Conservation (phyloP, 2,113 vertebrate genomes). For the Fulmarus glacialis region DNA sequence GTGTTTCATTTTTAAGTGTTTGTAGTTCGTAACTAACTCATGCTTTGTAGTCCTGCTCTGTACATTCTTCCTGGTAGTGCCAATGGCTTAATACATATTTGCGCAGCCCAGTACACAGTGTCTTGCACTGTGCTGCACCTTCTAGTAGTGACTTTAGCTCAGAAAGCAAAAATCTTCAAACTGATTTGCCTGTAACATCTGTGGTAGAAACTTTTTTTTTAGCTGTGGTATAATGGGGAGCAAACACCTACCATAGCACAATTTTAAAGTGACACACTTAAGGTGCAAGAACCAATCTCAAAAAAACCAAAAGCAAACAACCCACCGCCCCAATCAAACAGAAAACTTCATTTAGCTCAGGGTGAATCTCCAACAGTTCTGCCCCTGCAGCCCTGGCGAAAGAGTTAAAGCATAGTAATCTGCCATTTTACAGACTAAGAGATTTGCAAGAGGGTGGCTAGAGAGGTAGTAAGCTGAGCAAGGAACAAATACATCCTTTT, state of each 20-base stretch:
- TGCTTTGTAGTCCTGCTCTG: neutral
- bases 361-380: neutral
- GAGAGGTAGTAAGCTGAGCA: neutral
- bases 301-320: neutral
- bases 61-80: neutral
- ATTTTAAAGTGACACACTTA: neutral
- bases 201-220: neutral
- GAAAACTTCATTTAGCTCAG: neutral
- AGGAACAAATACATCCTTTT: neutral
- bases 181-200: neutral
- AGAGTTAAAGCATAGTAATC: neutral
- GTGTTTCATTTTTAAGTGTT: neutral
- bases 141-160: neutral
- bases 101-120: neutral
- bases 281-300: neutral
- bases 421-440: neutral
- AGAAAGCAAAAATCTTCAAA: neutral
- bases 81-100: neutral
- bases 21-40: neutral
- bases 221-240: neutral
- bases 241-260: neutral
- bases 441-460: neutral
- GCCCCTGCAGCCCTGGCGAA: neutral
- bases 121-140: rapidly evolving
- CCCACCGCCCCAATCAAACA: neutral